Percentiles rank a stretch among this genome's conserved stretches.
Conservation (phyloP, 2,888 invertebrate genomes). For the Brachyopa scutellaris region DNA sequence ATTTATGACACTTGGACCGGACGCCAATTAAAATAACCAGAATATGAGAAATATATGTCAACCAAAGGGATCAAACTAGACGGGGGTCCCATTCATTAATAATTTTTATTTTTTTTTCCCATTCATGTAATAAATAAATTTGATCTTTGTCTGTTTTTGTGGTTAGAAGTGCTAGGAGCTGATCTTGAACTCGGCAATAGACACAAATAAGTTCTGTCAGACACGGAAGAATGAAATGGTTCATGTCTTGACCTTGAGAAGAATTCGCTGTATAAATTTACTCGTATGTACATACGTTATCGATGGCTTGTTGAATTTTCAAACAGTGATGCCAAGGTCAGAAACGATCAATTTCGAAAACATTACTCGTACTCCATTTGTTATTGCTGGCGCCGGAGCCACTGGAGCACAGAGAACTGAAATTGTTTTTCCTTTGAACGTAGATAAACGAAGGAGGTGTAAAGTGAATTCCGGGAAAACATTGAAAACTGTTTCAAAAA, state of each 20-base stretch:
- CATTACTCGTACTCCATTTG: neutral
- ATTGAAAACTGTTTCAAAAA: neutral
- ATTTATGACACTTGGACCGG: slow-evolving; percentile 32
- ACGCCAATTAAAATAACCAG: slow-evolving; percentile 34
- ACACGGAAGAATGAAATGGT: slow-evolving; percentile 22
- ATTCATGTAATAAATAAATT: slow-evolving; percentile 10
- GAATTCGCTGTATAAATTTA: slow-evolving; percentile 28
- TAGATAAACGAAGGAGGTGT: neutral
- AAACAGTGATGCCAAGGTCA: slow-evolving; percentile 31
- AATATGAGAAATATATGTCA: slow-evolving; percentile 3
- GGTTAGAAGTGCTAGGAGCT: neutral
- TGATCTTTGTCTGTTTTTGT: neutral
- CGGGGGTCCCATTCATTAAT: slow-evolving; percentile 26
- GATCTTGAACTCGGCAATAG: slow-evolving; percentile 17
- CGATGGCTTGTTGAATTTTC: slow-evolving; percentile 5
- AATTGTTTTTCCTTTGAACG: neutral
- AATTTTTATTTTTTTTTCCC: slow-evolving; percentile 11
- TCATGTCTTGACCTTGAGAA: slow-evolving; percentile 23
- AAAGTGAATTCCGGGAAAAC: neutral
- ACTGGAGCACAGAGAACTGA: neutral
- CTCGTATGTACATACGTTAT: slow-evolving; percentile 15
- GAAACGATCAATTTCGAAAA: slow-evolving; percentile 3
- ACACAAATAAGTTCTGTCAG: neutral
- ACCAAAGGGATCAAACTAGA: neutral
- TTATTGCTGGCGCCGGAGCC: slow-evolving; percentile 4